Percentiles rank a stretch among this genome's conserved stretches.
phyloP scores from a whole-genome alignment of 2,797 vertebrate species.

The Enteromius paludinosus region DNA sequence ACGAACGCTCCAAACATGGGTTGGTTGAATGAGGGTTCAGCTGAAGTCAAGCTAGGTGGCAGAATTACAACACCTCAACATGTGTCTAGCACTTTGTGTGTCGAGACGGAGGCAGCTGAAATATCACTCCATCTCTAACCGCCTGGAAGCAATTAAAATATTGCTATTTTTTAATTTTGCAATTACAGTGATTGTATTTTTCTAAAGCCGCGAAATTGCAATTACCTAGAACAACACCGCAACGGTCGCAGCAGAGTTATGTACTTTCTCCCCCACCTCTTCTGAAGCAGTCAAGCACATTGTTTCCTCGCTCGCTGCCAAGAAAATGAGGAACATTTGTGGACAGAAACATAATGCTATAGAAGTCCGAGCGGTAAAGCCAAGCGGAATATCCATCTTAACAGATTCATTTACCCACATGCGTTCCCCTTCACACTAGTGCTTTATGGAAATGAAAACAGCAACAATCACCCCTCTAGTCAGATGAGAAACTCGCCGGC shows the following conservation, averaged over 20 bases:
- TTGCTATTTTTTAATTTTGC: constrained; percentile 61
- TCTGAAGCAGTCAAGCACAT: constrained; percentile 50
- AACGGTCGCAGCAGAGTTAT: constrained; percentile 48
- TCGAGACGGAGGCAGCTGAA: constrained; percentile 51
- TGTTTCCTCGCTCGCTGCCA: constrained; percentile 64
- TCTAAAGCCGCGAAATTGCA: constrained; percentile 63
- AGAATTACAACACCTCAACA: constrained; percentile 42
- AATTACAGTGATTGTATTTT: constrained; percentile 69
- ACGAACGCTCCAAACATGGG: constrained; percentile 62
- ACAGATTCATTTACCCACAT: constrained; percentile 63
- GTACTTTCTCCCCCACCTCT: constrained; percentile 40
- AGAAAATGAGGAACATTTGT: constrained; percentile 67
- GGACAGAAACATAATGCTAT: constrained; percentile 59
- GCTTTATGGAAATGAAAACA: constrained; percentile 67
- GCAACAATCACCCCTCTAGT: constrained; percentile 46
- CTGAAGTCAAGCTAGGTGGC: constrained; percentile 46
- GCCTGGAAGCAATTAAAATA: constrained; percentile 69
- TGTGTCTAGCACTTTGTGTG: constrained; percentile 30
- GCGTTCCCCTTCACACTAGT: constrained; percentile 53
- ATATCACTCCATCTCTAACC: constrained; percentile 62
- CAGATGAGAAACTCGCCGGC: constrained; percentile 45
- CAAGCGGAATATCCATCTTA: constrained; percentile 61
- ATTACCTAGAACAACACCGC: constrained; percentile 63
- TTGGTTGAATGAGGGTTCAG: constrained; percentile 53
- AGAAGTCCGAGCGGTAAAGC: constrained; percentile 52